These are phyloP conservation scores for Scomberomorus guttatus DNA, from an alignment of 2,797 vertebrate genomes.

Conservation along the genomic window DNA sequence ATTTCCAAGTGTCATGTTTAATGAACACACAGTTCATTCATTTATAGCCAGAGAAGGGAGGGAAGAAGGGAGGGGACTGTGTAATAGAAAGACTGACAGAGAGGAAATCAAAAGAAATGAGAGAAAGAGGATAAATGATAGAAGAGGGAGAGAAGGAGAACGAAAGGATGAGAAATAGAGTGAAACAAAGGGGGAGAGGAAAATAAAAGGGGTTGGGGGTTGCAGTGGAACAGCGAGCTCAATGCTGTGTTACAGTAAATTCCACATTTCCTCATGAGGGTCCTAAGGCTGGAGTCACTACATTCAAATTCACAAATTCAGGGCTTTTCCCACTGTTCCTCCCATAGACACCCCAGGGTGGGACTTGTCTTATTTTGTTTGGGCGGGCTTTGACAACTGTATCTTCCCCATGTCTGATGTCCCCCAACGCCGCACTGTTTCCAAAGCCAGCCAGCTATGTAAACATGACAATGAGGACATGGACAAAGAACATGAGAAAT, in stretches of 20 bases:
- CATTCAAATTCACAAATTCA: constrained; percentile 41
- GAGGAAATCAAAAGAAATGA: constrained; percentile 57
- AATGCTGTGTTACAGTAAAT: constrained; percentile 23
- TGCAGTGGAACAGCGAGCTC: constrained; percentile 15
- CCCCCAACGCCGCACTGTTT: not conserved
- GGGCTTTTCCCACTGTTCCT: constrained; percentile 7
- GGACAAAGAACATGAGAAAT: constrained; percentile 52
- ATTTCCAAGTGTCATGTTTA: constrained; percentile 77
- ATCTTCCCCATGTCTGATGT: constrained; percentile 16
- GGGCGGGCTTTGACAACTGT: constrained; percentile 31
- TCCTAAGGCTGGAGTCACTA: constrained; percentile 35
- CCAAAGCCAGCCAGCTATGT: not conserved
- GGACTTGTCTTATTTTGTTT: constrained; percentile 32
- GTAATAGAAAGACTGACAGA: constrained; percentile 22
- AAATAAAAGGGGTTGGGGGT: not conserved
- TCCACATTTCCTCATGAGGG: constrained; percentile 29
- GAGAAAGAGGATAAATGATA: constrained; percentile 27
- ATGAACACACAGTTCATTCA: constrained; percentile 74
- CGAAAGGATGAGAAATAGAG: constrained; percentile 20
- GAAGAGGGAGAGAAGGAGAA: not conserved
- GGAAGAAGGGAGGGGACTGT: constrained; percentile 11
- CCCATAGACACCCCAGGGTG: constrained; percentile 12
- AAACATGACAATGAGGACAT: not conserved
- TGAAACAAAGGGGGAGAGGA: constrained; percentile 15
- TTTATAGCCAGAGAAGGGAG: constrained; percentile 50